A percentile compares a stretch with the other conserved stretches of the same genome.
These are phyloP conservation scores for Oxystoma pomonae DNA, from an alignment of 2,888 invertebrate genomes.

Conservation along the genomic window DNA sequence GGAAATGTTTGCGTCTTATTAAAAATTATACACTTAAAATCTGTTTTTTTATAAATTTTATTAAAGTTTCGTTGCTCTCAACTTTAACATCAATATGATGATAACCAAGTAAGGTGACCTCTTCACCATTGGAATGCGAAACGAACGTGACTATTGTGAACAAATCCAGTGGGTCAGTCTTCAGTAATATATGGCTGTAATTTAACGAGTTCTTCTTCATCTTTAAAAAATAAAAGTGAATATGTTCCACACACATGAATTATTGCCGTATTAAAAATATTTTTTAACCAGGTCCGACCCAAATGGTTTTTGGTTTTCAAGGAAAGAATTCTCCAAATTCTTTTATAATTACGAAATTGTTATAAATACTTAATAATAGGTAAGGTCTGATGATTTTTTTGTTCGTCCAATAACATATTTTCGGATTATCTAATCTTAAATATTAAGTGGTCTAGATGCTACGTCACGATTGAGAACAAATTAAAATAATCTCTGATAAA, in stretches of 20 bases:
- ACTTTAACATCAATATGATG: no score
- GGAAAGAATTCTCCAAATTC: background rate
- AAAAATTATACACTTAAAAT: no score
- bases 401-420: background rate
- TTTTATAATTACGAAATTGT: background rate
- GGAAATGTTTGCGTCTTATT: no score
- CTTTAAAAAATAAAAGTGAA: background rate
- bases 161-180: background rate
- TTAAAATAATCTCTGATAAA: background rate
- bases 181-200: background rate
- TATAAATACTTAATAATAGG: background rate
- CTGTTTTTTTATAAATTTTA: no score
- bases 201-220: background rate
- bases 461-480: background rate
- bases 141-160: background rate
- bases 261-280: background rate
- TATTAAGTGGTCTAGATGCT: background rate
- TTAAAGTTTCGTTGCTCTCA: no score
- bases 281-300: background rate
- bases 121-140: no score
- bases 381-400: background rate
- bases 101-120: no score
- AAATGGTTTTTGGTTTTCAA: background rate
- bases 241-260: background rate
- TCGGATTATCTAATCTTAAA: background rate